Percentiles rank a stretch among this genome's conserved stretches.
phyloP scores from a whole-genome alignment of 2,888 invertebrate species.

The Apamea epomidion region DNA sequence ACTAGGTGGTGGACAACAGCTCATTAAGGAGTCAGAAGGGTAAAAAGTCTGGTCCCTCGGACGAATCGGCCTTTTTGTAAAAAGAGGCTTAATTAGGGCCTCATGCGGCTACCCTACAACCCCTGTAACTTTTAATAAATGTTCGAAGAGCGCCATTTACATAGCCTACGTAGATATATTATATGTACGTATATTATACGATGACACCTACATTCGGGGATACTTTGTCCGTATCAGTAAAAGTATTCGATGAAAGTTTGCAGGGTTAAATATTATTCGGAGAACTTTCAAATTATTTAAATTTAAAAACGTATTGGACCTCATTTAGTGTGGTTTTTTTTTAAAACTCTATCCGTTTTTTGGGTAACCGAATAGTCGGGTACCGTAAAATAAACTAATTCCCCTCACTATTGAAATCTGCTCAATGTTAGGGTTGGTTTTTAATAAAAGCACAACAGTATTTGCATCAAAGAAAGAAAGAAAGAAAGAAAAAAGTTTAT shows the following conservation, averaged over 20 bases:
- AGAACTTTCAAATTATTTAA: background rate
- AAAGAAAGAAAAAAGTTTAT: too few relatives aligned
- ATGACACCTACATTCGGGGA: conserved; percentile 36
- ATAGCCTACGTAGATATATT: conserved; percentile 69
- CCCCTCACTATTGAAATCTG: background rate
- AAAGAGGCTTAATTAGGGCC: conserved; percentile 90
- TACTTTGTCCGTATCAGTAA: conserved; percentile 17
- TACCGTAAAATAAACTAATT: background rate
- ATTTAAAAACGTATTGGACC: background rate
- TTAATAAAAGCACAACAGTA: background rate
- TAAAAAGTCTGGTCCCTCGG: conserved; percentile 83
- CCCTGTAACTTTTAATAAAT: conserved; percentile 91
- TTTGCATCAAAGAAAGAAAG: too few relatives aligned
- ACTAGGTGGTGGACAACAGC: conserved; percentile 85
- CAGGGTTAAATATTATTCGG: background rate
- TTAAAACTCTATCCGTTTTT: background rate
- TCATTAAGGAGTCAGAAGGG: conserved; percentile 90
- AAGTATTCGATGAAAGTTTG: conserved; percentile 28
- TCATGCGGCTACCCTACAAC: conserved; percentile 89
- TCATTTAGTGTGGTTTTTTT: background rate
- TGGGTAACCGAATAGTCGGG: background rate
- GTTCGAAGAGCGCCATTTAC: conserved; percentile 85
- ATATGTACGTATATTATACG: conserved; percentile 61
- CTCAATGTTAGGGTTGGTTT: background rate
- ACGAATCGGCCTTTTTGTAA: conserved; percentile 86